Conservation (phyloP, 2,113 vertebrate species). For the Haemorhous mexicanus region DNA sequence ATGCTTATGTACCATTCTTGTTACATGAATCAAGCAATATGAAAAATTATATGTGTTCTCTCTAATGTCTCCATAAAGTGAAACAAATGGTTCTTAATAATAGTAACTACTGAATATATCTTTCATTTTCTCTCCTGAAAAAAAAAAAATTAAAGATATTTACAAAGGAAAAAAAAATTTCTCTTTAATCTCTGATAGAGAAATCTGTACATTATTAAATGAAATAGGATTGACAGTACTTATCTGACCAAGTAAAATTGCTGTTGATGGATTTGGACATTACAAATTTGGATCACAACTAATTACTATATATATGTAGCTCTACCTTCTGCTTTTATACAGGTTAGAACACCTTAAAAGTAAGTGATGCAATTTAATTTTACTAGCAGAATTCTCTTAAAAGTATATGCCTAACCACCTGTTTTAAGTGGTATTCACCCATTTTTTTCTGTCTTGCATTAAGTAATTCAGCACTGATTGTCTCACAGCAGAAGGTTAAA, state of each 20-base stretch:
- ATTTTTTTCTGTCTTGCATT: neutral
- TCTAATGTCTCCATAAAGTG: neutral
- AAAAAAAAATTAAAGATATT: neutral
- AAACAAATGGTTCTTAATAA: neutral
- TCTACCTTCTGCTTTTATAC: neutral
- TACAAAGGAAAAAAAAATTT: neutral
- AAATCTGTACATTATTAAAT: neutral
- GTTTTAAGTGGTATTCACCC: neutral
- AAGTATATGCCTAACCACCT: neutral
- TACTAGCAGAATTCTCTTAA: neutral
- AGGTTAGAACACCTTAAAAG: neutral
- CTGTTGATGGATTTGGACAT: neutral
- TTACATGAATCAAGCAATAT: neutral
- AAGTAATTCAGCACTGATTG: neutral
- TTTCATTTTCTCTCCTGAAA: neutral
- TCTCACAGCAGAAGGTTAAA: neutral
- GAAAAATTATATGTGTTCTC: neutral
- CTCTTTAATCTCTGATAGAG: neutral
- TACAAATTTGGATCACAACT: neutral
- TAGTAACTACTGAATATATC: neutral
- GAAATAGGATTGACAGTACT: neutral
- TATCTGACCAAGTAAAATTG: neutral
- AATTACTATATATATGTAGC: neutral
- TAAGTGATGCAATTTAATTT: neutral
- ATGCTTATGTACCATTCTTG: neutral